Base-by-base conservation (phyloP, 2,888 invertebrate genomes). In the Horisme vitalbata region DNA sequence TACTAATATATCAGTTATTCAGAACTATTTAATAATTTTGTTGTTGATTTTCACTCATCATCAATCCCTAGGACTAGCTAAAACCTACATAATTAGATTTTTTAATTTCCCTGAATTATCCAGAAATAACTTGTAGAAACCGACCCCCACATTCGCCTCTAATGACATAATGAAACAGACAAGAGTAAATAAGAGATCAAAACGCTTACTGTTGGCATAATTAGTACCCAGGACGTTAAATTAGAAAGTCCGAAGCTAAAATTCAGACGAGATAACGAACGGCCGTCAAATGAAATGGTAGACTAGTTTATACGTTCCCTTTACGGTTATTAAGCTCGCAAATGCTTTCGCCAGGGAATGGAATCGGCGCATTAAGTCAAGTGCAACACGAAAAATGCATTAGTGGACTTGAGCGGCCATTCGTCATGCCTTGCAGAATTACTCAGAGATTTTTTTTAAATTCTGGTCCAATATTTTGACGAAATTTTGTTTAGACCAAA, bases 311-410 rank as follows among this genome's bases (percentile, higher is more conserved):
- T 67, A 65, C 64, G 61, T 67, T 63, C 62, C 61, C 65, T 73
- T 70, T 63, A 72, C 65, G 65, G 70, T 76, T 77, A 74, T 75
- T 75, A 74, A 70, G 63, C 65, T 50, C 45, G 32, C 41, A 41
- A 55, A 55, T 50, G 45, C 53, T 39, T 36, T 39, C 32, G 21
- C 33, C 43, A 41, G 46, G 57, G 58, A 70, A 67, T 70, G 71
- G 67, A 74, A 74, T 69, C 67, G 67, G 65, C 72, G 77, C 80
- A 87, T 88, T 87, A 85, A 87, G 84, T 85, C 88, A 83, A 88
- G 85, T 86, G 88, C 86, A 87, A 86, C 88, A 88, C 83, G 89
- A 85, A 87, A 88, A 88, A 86, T 88, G 88, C 89, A 89, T 89
- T 89, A 88, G 79, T 61, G 63, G 64, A 55, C 43, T 62, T 56